Percentiles rank a stretch among this genome's conserved stretches.
phyloP scores from a whole-genome alignment of 2,113 vertebrate species.

The Sisor rabdophorus region DNA sequence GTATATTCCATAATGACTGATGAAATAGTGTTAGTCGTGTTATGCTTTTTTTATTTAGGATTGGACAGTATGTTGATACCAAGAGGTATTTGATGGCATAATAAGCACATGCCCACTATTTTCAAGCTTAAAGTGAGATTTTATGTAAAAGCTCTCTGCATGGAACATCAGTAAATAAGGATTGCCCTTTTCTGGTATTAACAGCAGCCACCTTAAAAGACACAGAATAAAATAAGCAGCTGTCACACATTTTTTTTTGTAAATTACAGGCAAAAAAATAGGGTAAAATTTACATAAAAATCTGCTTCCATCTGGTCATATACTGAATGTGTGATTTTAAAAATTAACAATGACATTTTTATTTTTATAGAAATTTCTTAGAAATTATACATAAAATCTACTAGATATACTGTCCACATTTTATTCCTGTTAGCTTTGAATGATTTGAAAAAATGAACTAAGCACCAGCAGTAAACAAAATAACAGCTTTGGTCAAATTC shows the following conservation, averaged over 20 bases:
- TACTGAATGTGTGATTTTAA: not conserved
- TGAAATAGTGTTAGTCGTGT: not conserved
- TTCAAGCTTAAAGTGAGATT: conserved; percentile 14
- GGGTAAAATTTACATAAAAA: not conserved
- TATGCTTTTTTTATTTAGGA: not conserved
- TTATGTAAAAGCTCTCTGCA: not conserved
- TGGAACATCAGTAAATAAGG: conserved; percentile 11
- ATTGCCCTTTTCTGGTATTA: not conserved
- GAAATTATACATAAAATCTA: not conserved
- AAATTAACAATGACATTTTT: not conserved
- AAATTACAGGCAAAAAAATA: not conserved
- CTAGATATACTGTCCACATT: not conserved
- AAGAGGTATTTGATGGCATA: conserved; percentile 34
- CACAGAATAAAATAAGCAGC: not conserved
- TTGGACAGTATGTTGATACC: not conserved
- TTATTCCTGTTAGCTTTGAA: not conserved
- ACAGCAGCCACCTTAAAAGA: not conserved
- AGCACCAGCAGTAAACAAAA: not conserved
- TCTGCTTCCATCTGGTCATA: not conserved
- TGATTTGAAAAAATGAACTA: not conserved
- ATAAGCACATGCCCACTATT: conserved; percentile 22
- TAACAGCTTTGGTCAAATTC: not conserved
- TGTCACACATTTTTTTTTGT: conserved; percentile 9
- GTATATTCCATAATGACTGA: conserved; percentile 17
- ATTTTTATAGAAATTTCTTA: not conserved